Evolutionary conservation across 2,888 invertebrate species (phyloP).

Genomic region (Drosophila hamatofila): DNA sequence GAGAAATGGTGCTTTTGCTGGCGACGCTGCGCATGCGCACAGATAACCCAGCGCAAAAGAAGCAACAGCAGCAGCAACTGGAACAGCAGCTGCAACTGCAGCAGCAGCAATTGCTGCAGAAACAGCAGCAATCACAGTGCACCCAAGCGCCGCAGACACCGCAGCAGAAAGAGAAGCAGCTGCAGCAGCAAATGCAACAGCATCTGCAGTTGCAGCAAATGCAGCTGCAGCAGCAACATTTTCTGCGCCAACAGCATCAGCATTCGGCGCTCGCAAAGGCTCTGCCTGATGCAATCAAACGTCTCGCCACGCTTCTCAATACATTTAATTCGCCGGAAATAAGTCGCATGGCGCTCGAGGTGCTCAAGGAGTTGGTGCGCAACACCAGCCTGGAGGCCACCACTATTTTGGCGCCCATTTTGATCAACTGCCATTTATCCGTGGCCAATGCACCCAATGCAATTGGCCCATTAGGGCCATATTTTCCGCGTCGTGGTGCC

Average conservation of each 20-base stretch:
- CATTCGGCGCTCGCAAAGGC: slow-evolving; percentile 89
- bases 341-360: slow-evolving; percentile 91
- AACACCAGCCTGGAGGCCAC: slow-evolving; percentile 86
- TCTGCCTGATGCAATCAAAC: slow-evolving; percentile 94
- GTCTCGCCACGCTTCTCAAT: slow-evolving; percentile 94
- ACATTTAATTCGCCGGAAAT: slow-evolving; percentile 95
- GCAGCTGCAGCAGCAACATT: slow-evolving; percentile 80
- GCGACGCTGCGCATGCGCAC: slow-evolving; percentile 88
- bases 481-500: slow-evolving; percentile 90
- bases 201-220: slow-evolving; percentile 80
- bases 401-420: slow-evolving; percentile 92
- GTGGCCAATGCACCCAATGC: slow-evolving; percentile 90
- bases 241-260: slow-evolving; percentile 81
- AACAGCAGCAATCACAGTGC: slow-evolving; percentile 71
- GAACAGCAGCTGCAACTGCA: slow-evolving; percentile 77
- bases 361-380: slow-evolving; percentile 84
- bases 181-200: slow-evolving; percentile 81
- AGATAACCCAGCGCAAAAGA: slow-evolving; percentile 83
- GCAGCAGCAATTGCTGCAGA: slow-evolving; percentile 69
- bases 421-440: slow-evolving; percentile 93
- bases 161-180: slow-evolving; percentile 78
- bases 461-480: slow-evolving; percentile 90
- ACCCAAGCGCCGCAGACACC: slow-evolving; percentile 75
- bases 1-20: slow-evolving; percentile 90
- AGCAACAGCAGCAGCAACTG: slow-evolving; percentile 77